Evolutionary conservation across 2,888 invertebrate genomes (phyloP), one percentile per base, ranked within the genome.

Genomic region (Phyto melanocephala): DNA sequence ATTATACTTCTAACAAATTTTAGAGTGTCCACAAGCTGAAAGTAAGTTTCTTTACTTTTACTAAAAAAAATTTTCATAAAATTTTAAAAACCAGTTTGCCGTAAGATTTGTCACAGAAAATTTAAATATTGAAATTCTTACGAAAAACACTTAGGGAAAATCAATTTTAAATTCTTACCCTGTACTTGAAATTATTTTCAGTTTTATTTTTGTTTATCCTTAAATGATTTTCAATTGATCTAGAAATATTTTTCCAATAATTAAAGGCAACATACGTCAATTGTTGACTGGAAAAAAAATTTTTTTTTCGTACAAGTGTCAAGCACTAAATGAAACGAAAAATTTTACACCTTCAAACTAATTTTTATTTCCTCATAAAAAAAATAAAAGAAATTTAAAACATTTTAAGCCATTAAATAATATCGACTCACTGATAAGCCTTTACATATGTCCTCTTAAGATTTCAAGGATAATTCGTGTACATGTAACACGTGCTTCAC

Each of bases 391-490:
- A 33, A n/a, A 28, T 8, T 17, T 1, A 8, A 33, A 28, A 56
- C 40, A 42, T 20, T 50, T 35, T 13, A 60, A 52, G 33, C 50
- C 68, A n/a, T 62, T 77, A 50, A 60, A 52, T 40, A 56, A 17
- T 58, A 56, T 65, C 67, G 50, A 37, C 33, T 42, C 15, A 56
- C 37, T 82, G 78, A 70, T 78, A 82, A 82, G 79, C 79, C 75
- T 58, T 65, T 56, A 65, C 79, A 82, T 71, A 68, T 75, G 81
- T 75, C 75, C 79, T 82, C 65, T 82, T 75, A 65, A 67, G 75
- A 82, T 70, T 81, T 82, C 75, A 82, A 79, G 82, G 79, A 75
- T 79, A 65, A 45, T 71, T 42, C 58, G 17, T 71, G 28, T 22
- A 22, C 1, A 58, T 22, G 75, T 35, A 60, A 71, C 82, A 82